Evolutionary conservation across 2,888 invertebrate species (phyloP), one percentile per base, ranked within the genome.

Genomic region (Harpalus rufipes): DNA sequence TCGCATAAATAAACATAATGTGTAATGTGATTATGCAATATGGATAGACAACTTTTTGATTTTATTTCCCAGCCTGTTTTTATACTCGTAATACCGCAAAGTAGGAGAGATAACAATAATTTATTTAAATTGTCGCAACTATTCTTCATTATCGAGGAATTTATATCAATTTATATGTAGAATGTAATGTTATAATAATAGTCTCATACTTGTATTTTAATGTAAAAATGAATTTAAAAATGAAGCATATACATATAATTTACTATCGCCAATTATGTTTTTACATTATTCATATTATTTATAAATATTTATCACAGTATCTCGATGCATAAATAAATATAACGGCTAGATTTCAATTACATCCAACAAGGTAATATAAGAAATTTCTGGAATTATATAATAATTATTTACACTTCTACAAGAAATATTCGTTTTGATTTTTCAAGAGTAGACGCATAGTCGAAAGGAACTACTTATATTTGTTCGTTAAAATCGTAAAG

Each of bases 261-360:
- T 82, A 82, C 59, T 32, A 32, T 44, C 83, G 51, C 74, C 59
- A 83, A 83, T 83, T 74, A 83, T 14, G 39, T 74, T 21, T 25
- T 65, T 83, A 61, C 59, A 76, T 83, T 83, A 83, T 83, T 61
- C 83, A 74, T 79, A 58, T 72, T 82, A 44, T 65, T 82, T 72
- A 82, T 82, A 82, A 82, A 82, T 72, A 82, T 82, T 65, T 82
- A 82, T 63, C 65, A 68, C 81, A 16, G 44, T 65, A 81, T 81
- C 81, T 81, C 14, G 63, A 44, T 81, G 81, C 81, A 81, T 82
- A 72, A 72, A 82, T 81, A 81, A 81, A 81, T 81, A 81, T 68
- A 82, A 68, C 72, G 72, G 72, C 18, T 5, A 44, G 72, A 74
- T 74, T 74, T 44, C 72, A 74, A 74, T 72, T 72, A 72, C 16